Evolutionary conservation across 2,797 vertebrate species (phyloP), one percentile per base, ranked within the genome.

Genomic region (Rhinophrynus dorsalis): DNA sequence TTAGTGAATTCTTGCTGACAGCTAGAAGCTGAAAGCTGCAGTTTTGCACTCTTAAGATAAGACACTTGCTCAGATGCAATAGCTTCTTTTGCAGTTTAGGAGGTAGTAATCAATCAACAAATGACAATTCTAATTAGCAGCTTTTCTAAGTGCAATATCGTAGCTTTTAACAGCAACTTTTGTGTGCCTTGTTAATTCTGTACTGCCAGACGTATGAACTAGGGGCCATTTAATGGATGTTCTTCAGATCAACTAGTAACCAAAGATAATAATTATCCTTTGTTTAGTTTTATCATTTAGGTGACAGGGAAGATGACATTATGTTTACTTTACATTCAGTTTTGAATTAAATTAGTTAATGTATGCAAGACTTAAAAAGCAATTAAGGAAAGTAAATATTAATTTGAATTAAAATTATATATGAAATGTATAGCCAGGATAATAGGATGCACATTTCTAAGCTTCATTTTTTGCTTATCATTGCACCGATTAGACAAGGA

Each of bases 81-180:
- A 82, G 69, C 75, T 45, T 80, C 78, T 83, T 76, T 56, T 23
- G 37, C 80, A 62, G 55, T 78, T 78, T 79, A 83, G 68, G 67
- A 71, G 59, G 74, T 51, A 68, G 68, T 77, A 78, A 90, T 90
- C 84, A 84, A 86, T 85, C 82, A 85, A 66, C 80, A 74, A 90
- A 74, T 86, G 86, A 86, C 85, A 87, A 76, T 80, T 80, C 79
- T 86, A 90, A 90, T 90, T 86, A 90, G 85, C 78, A 81, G 68
- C 63, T 74, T 81, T 82, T 75, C 74, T 81, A 71, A 75, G 68
- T 82, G 57, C 64, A 79, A 77, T 55, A 74, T 77, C 69, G 79
- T 76, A 83, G 60, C 40, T 72, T 73, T 85, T 80, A 69, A 70
- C 57, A 81, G 74, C 74, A 83, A 78, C 60, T 81, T 44, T 76